Base-by-base conservation (phyloP, 2,888 invertebrate species). In the Cristatella mucedo region DNA sequence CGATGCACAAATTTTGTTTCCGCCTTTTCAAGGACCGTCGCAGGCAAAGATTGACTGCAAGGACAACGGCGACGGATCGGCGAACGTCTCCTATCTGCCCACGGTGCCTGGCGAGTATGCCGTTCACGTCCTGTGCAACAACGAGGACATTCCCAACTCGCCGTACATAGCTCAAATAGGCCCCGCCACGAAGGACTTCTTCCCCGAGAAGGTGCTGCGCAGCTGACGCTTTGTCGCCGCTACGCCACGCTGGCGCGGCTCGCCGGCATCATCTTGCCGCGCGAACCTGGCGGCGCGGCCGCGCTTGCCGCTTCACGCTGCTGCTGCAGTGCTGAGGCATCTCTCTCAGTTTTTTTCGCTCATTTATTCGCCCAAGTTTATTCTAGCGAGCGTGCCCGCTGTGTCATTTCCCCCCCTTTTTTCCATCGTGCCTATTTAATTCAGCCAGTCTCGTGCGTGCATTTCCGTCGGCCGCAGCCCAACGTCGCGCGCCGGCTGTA, bases 91-190 rank as follows among this genome's bases (percentile, higher is more conserved):
- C 48, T 80, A 79, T 56, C 71, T 76, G 53, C 81, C 81, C 5
- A 79, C 79, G 11, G 76, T 75, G 16, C 73, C 76, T 4, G 81
- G 81, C 15, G 79, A 79, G 56, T 82, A 82, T 59, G 79, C 79
- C 7, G 77, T 82, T 33, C 80, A 81, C 54, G 77, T 82, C 52
- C 69, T 82, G 32, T 81, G 81, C 53, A 76, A 81, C 61, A 76
- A 76, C 51, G 81, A 82, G 65, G 82, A 83, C 66, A 81, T 84
- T 63, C 80, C 81, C 30, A 76, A 76, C 54, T 80, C 80, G 24
- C 83, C 83, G 1, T 82, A 76, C 56, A 78, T 82, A 57, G 76
- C 80, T 40, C 74, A 78, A 54, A 74, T 82, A 50, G 58, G 76
- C 71, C 76, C 2, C 70, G 71, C 36, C 26, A 36, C 36, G 24